Conservation (phyloP, 2,113 vertebrate genomes). For the Trematocara marginatum region DNA sequence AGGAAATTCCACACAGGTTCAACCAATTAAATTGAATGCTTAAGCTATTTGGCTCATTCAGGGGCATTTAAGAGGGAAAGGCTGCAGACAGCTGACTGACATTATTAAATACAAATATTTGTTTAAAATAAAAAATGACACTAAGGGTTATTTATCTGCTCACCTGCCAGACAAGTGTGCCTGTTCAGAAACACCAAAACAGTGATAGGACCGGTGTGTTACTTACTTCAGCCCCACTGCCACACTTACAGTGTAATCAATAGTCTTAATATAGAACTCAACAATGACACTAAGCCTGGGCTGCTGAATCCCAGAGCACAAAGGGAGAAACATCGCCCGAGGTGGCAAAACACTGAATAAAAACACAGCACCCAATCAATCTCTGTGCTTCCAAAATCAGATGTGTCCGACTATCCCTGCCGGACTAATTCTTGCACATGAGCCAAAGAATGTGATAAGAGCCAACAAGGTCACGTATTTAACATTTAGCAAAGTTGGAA, state of each 20-base stretch:
- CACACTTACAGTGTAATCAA: conserved; percentile 48
- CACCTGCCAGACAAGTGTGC: background rate
- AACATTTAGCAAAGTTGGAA: conserved; percentile 25
- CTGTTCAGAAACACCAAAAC: background rate
- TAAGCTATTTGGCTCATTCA: conserved; percentile 19
- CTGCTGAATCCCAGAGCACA: conserved; percentile 13
- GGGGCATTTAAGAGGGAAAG: background rate
- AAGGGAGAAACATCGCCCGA: conserved; percentile 34
- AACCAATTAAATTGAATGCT: conserved; percentile 21
- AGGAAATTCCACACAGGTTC: conserved; percentile 40
- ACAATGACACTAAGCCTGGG: conserved; percentile 39
- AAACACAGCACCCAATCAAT: conserved; percentile 58
- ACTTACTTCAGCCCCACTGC: background rate
- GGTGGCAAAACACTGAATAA: conserved; percentile 42
- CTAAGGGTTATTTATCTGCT: background rate
- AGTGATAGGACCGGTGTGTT: background rate
- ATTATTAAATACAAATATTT: background rate
- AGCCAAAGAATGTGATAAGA: conserved; percentile 20
- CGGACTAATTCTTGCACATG: background rate
- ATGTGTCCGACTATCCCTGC: conserved; percentile 40
- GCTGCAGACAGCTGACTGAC: background rate
- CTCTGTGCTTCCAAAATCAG: conserved; percentile 36
- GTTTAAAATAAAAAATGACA: background rate
- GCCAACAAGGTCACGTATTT: conserved; percentile 42
- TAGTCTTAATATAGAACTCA: conserved; percentile 55